Base-by-base conservation (phyloP, 2,888 invertebrate species). In the Automeris io region DNA sequence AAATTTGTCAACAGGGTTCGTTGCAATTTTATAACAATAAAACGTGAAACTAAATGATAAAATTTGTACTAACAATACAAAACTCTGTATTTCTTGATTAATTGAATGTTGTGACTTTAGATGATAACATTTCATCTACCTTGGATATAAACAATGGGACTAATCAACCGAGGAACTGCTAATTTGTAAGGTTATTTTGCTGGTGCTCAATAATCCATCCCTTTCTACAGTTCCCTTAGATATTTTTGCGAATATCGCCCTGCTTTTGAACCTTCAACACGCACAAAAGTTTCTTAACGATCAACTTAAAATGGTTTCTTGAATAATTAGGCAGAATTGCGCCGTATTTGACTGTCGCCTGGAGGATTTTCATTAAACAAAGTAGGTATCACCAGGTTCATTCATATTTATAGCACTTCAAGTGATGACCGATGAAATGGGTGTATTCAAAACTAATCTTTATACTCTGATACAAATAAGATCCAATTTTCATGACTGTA, bases 351-450 rank as follows among this genome's bases (percentile, higher is more conserved):
- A 48, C 33, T 43, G 43, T 45, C 41, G 42, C 46, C 43, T 42
- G 37, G 45, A 54, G 45, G 45, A 37, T 47, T 37, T 58, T 59
- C 47, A 52, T 56, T 51, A 49, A 51, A 45, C 46, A 47, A 42
- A 50, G 37, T 49, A 51, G 42, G 49, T 48, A 47, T 55, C 54
- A 55, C 55, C 46, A 42, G 51, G 42, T 47, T 58, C 54, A 61
- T 58, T 58, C 50, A 53, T 54, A 56, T 56, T 48, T 45, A 47
- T 33, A 39, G 42, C 39, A 36, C 46, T 43, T 46, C 45, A 37
- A 41, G 36, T 45, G 43, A 41, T 42, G 33, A 39, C 36, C 35
- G 26, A 24, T 35, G 29, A 35, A 42, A 31, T 22, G 21, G 8
- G 11, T 13, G 19, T 9, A 12, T 16, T 22, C 4, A 9, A 37